Evolutionary conservation across 1,140 invertebrate genomes (phyloP).

Genomic region (Wiebesia pumilae): DNA sequence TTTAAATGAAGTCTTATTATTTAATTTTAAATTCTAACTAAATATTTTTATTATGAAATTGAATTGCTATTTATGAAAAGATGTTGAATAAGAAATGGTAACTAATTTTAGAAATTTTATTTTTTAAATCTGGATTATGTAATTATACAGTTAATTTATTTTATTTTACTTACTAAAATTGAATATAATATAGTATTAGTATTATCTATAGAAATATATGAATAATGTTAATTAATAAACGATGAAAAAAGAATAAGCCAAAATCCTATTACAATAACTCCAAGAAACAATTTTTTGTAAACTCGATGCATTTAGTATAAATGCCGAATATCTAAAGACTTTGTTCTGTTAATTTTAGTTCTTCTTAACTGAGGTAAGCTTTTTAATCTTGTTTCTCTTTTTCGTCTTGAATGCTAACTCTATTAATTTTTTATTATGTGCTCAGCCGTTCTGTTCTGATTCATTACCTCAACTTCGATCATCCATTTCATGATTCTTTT

Average conservation of each 20-base stretch:
- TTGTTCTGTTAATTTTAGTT: neutral
- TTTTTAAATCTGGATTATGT: no score
- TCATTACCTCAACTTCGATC: slow-evolving; percentile 41
- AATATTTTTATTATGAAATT: no score
- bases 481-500: slow-evolving; percentile 1
- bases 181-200: no score
- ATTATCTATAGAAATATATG: no score
- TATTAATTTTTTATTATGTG: neutral
- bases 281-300: neutral
- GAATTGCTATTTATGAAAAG: no score
- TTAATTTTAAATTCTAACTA: no score
- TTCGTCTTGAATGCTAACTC: neutral
- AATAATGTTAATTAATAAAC: no score
- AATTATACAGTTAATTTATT: no score
- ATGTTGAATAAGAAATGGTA: no score
- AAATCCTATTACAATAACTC: neutral
- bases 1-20: no score
- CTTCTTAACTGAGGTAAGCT: neutral
- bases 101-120: no score
- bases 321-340: neutral
- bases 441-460: slow-evolving; percentile 29
- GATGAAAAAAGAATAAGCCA: neutral
- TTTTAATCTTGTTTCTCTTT: neutral
- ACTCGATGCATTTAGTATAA: neutral
- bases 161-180: no score